Percentiles rank a stretch among this genome's conserved stretches.
These are phyloP conservation scores for Coelinius sp. DNA, from an alignment of 2,888 invertebrate genomes.

Conservation along the genomic window DNA sequence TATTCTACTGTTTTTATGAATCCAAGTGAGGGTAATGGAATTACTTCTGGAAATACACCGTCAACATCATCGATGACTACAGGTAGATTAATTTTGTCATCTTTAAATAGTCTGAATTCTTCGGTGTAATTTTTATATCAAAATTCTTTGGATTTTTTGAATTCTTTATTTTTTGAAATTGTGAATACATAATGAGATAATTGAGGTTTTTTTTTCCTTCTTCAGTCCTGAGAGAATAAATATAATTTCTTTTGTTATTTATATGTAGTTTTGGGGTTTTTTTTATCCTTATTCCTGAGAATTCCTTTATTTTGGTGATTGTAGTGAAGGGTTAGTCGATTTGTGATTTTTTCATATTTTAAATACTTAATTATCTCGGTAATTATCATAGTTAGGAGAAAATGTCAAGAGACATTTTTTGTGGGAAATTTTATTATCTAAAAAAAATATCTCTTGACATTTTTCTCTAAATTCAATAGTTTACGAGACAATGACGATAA, in stretches of 20 bases:
- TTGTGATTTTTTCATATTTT: not conserved
- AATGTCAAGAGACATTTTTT: not conserved
- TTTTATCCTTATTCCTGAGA: not conserved
- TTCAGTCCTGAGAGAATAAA: not conserved
- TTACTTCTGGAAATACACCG: not conserved
- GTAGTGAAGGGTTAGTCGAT: not conserved
- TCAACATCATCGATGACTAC: not conserved
- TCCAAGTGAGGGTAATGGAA: too few relatives aligned
- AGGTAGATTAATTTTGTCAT: not conserved
- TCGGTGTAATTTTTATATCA: too few relatives aligned
- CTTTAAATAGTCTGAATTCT: not conserved
- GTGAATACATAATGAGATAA: not conserved
- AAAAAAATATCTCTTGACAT: too few relatives aligned
- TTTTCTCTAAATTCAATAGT: slow-evolving; percentile 22
- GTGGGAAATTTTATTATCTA: not conserved
- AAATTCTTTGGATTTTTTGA: too few relatives aligned
- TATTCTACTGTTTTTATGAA: not conserved
- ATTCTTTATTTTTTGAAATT: not conserved
- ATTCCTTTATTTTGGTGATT: not conserved
- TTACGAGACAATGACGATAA: not conserved
- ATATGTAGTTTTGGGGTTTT: too few relatives aligned
- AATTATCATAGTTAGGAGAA: not conserved
- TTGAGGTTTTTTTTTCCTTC: not conserved
- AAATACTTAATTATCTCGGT: not conserved
- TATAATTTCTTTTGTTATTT: too few relatives aligned